Evolutionary conservation across 2,888 invertebrate genomes (phyloP).

Genomic region (Drosophila prolongata): DNA sequence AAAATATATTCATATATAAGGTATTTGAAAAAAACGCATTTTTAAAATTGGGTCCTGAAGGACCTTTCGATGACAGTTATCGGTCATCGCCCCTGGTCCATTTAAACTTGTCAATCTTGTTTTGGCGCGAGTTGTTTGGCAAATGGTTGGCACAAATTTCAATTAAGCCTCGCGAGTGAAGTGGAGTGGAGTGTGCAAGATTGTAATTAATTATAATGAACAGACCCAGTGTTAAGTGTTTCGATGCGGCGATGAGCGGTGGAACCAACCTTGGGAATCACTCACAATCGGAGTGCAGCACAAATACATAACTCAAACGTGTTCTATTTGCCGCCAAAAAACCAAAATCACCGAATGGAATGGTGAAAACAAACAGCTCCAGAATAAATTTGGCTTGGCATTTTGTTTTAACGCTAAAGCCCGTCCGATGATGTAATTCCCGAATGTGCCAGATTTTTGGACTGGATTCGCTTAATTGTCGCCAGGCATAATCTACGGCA

Average conservation of each 20-base stretch:
- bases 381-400: conserved; percentile 30
- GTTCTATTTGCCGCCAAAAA: conserved; percentile 35
- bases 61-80: neutral
- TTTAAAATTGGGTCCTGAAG: neutral
- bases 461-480: conserved; percentile 74
- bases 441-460: conserved; percentile 69
- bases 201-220: conserved; percentile 38
- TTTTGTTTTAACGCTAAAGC: conserved; percentile 22
- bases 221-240: conserved; percentile 22
- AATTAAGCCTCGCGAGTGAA: conserved; percentile 25
- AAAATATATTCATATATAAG: too few relatives aligned
- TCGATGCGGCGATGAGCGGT: conserved; percentile 24
- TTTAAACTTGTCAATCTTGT: conserved; percentile 18
- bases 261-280: conserved; percentile 39
- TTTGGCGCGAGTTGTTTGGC: conserved; percentile 9
- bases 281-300: conserved; percentile 35
- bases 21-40: too few relatives aligned
- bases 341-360: neutral
- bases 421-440: conserved; percentile 69
- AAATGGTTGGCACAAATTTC: conserved; percentile 11
- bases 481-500: conserved; percentile 69
- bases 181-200: conserved; percentile 8
- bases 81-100: conserved; percentile 12
- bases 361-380: conserved; percentile 23
- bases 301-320: conserved; percentile 25